Conservation (phyloP, 2,888 invertebrate genomes). For the Himalopsyche japonica region DNA sequence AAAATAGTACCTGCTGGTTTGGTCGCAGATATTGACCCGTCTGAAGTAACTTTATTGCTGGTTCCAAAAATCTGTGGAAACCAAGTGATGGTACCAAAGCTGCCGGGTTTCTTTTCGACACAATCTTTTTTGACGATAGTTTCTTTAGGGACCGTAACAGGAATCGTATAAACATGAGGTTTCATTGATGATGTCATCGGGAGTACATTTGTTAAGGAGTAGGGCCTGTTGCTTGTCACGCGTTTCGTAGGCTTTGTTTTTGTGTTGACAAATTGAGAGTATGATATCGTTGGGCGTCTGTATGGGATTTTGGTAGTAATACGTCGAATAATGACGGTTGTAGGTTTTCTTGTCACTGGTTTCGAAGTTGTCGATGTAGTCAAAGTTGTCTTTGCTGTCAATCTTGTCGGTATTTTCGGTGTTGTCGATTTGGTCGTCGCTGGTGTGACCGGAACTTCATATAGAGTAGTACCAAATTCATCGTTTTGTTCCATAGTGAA, state of each 20-base stretch:
- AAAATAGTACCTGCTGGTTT: not conserved
- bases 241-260: slow-evolving; percentile 2
- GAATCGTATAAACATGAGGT: not conserved
- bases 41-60: not conserved
- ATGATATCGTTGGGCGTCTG: not conserved
- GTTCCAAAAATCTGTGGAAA: not conserved
- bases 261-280: slow-evolving; percentile 1
- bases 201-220: not conserved
- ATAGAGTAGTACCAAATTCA: not conserved
- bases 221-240: not conserved
- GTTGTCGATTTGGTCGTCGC: not conserved
- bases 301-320: not conserved
- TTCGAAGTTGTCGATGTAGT: not conserved
- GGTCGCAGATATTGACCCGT: not conserved
- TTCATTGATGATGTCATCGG: not conserved
- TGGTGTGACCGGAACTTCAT: not conserved
- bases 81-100: not conserved
- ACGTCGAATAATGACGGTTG: not conserved
- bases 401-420: not conserved
- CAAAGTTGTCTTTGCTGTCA: not conserved
- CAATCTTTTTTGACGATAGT: not conserved
- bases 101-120: not conserved
- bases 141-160: not conserved
- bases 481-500: not conserved
- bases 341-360: not conserved